Percentiles rank a stretch among this genome's conserved stretches.
Evolutionary conservation across 2,797 vertebrate genomes (phyloP).

Genomic region (Mormyrus hasselquistii): DNA sequence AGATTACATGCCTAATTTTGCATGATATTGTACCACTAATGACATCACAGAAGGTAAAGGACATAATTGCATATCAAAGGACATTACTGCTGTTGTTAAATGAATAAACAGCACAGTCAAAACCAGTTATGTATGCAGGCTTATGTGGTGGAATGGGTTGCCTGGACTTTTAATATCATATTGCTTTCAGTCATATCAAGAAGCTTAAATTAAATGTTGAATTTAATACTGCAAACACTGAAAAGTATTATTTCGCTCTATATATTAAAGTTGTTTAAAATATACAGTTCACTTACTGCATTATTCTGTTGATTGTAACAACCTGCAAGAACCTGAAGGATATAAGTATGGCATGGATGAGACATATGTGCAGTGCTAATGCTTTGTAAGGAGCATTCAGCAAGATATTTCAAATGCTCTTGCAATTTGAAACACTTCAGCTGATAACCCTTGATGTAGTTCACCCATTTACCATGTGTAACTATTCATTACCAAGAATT

Average conservation of each 20-base stretch:
- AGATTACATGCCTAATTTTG: constrained; percentile 64
- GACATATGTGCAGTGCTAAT: background rate
- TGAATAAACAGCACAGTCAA: background rate
- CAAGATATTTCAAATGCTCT: background rate
- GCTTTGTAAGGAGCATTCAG: background rate
- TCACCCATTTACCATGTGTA: background rate
- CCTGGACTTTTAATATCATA: background rate
- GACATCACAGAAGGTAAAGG: constrained; percentile 53
- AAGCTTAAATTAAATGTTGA: background rate
- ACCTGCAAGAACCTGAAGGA: background rate
- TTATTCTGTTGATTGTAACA: background rate
- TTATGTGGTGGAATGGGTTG: background rate
- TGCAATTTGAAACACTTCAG: background rate
- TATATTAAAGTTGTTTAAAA: background rate
- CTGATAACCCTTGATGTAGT: background rate
- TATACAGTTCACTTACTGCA: background rate
- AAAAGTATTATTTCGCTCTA: background rate
- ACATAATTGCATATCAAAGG: constrained; percentile 29
- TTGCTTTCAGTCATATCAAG: background rate
- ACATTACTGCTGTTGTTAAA: background rate
- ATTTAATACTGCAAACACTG: background rate
- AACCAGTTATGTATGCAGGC: background rate
- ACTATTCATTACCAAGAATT: background rate
- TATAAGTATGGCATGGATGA: background rate
- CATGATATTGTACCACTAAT: constrained; percentile 61